These are phyloP conservation scores for Mythimna loreyi DNA, from an alignment of 2,888 invertebrate species.

Conservation along the genomic window DNA sequence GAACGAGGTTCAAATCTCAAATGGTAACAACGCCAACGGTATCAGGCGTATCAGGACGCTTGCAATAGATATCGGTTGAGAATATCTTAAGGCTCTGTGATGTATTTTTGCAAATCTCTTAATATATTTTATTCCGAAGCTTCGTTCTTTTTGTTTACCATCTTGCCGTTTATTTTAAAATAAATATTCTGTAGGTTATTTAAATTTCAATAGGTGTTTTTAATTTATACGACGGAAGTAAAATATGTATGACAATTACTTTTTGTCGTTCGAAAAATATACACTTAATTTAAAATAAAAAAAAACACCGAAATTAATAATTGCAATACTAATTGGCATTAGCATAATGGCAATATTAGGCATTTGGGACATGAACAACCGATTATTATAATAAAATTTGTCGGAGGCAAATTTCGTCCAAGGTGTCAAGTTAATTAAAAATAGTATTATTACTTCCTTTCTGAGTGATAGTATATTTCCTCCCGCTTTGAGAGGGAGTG, in stretches of 20 bases:
- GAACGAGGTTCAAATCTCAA: slow-evolving; percentile 28
- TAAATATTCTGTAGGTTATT: slow-evolving; percentile 21
- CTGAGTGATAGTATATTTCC: no score
- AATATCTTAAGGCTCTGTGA: slow-evolving; percentile 14
- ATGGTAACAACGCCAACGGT: slow-evolving; percentile 19
- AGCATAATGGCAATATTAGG: background rate
- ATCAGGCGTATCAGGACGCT: slow-evolving; percentile 21
- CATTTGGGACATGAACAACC: no score
- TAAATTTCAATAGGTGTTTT: no score
- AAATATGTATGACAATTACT: slow-evolving; percentile 32
- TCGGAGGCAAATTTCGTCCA: no score
- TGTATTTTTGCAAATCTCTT: slow-evolving; percentile 23
- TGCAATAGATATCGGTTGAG: slow-evolving; percentile 33
- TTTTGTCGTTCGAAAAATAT: slow-evolving; percentile 5
- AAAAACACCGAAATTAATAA: slow-evolving; percentile 9
- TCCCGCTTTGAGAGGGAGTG: no score
- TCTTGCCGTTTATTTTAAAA: slow-evolving; percentile 13
- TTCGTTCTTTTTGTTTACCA: slow-evolving; percentile 18
- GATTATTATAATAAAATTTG: no score
- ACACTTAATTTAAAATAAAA: slow-evolving; percentile 11
- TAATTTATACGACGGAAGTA: slow-evolving; percentile 12
- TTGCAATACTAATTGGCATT: slow-evolving; percentile 6
- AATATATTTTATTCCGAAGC: slow-evolving; percentile 23
- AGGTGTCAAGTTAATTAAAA: no score
- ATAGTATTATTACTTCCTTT: no score